These are phyloP conservation scores for Acronicta psi DNA, from an alignment of 2,888 invertebrate species.

Conservation along the genomic window DNA sequence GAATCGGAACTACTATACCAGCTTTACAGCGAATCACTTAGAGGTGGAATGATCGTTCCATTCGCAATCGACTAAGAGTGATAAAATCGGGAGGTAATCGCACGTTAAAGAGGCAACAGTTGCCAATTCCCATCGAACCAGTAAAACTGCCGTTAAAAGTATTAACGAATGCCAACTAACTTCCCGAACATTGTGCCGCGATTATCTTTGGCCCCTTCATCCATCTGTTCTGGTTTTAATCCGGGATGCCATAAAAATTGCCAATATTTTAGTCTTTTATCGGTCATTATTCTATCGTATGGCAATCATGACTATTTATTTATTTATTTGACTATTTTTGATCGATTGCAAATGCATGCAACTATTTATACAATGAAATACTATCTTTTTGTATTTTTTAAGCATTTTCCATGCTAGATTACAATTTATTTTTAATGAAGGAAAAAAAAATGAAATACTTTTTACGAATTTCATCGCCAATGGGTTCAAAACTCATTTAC, in stretches of 20 bases:
- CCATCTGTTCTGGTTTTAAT: slow-evolving; percentile 47
- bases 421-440: no score
- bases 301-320: slow-evolving; percentile 3
- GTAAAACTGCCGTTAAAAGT: slow-evolving; percentile 44
- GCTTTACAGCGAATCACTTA: no score
- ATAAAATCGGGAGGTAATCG: not conserved
- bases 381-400: no score
- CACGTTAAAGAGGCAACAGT: slow-evolving; percentile 5
- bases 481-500: no score
- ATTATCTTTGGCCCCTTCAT: slow-evolving; percentile 27
- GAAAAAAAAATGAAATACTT: no score
- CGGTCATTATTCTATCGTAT: slow-evolving; percentile 25
- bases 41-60: not conserved
- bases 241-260: slow-evolving; percentile 29
- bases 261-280: slow-evolving; percentile 33
- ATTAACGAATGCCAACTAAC: slow-evolving; percentile 30
- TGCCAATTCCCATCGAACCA: slow-evolving; percentile 25
- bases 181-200: slow-evolving; percentile 28
- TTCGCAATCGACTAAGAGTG: slow-evolving; percentile 1
- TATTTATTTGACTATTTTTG: not conserved
- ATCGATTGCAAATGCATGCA: slow-evolving; percentile 5
- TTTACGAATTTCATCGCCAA: no score
- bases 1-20: no score
- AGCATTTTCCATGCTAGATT: no score
- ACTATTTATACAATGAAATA: not conserved